Base-by-base conservation (phyloP, 1,140 invertebrate genomes). In the Himalopsyche phryganea region DNA sequence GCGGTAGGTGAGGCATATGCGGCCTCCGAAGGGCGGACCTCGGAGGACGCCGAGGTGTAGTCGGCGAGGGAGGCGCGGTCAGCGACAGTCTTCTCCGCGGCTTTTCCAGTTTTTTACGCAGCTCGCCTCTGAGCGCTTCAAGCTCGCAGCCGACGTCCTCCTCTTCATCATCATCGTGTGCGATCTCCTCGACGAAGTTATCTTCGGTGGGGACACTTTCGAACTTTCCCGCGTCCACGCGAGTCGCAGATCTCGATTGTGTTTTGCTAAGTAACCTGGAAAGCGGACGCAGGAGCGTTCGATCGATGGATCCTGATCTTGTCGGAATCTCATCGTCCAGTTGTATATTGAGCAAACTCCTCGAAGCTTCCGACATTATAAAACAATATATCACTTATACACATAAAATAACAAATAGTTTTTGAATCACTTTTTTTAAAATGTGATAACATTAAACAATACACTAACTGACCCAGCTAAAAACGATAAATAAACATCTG, bases 21-120 rank as follows among this genome's bases (percentile, higher is more conserved):
- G 50, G 59, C 13, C 14, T 41, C 13, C 32, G 9, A 69, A 68
- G 36, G 67, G 68, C 53, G 60, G 75, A 73, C 20, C 73, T 68
- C 69, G 69, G 42, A 67, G 68, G 59, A 57, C 74, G 76, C 20
- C 73, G 69, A 13, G 66, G 73, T 15, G 75, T 73, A 15, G 67
- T 73, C 6, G 76, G 76, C 14, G 76, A 78, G 0, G 76, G 73
- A 6, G 76, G 76, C n/a, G 75, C 76, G 3, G 76, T 78, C 17
- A 78, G 66, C 1, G 76, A 78, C 44, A 71, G 64, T 20, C 76
- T 66, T 2, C 76, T 67, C 4, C 61, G 65, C 45, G 66, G 66
- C 45, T 65, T 62, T 46, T 66, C 64, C 36, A 74, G 66, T 13
- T 67, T 65, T 7, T 69, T 63, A 14, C 68, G 63, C 46, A 73